Evolutionary conservation across 2,797 vertebrate genomes (phyloP), one percentile per base, ranked within the genome.

Genomic region (Macrochelys suwanniensis): DNA sequence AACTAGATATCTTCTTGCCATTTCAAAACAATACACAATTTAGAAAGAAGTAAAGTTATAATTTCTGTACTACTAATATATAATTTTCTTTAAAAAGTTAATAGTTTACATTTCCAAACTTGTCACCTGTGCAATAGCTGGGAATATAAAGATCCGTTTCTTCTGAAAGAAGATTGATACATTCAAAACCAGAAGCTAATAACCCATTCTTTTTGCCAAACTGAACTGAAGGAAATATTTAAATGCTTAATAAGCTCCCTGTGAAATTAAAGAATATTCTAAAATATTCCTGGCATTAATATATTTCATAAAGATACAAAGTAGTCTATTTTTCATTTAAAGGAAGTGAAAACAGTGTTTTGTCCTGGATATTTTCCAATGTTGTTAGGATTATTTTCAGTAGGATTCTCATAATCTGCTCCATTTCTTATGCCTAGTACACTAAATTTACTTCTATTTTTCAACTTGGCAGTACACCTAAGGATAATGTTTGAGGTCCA

Each of bases 21-120:
- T 57, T 31, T 47, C 21, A 42, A 84, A 54, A 47, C 49, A 68
- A 65, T 11, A 21, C 42, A 53, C 81, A 78, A 11, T 82, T 54
- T 23, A 47, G 59, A 78, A 89, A 47, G n/a, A 85, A 17, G 11
- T 17, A 31, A n/a, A 81, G 3, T 11, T 56, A 1, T 8, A 2
- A 2, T 6, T 6, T 6, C 45, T 1, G 50, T 28, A 1, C 1
- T 3, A 0, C n/a, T 19, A 57, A 51, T 1, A 3, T 0, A 5
- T 68, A 74, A 37, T 25, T 51, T 2, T 0, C 57, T 31, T 11
- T 33, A 33, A 82, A 1, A 4, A 8, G 57, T 0, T 54, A n/a
- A 31, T 0, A 6, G 57, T 15, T 61, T 47, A 83, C 1, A 0
- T 4, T n/a, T 5, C 16, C 17, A 31, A 50, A 28, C 7, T 1